Base-by-base conservation (phyloP, 2,888 invertebrate genomes). In the Drosophila emarginata region DNA sequence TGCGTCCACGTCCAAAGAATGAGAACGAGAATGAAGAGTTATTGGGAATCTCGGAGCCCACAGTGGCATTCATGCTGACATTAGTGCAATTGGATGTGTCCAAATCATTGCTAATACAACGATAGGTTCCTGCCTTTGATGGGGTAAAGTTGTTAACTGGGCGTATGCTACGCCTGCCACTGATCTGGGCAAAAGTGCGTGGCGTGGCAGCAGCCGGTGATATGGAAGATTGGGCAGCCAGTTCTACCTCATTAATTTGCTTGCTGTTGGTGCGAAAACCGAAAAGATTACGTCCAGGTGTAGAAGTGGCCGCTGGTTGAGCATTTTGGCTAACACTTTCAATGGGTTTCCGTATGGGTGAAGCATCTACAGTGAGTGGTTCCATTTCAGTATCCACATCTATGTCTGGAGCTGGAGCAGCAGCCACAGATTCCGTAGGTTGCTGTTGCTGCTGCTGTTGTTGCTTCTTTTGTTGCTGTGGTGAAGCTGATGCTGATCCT, bases 11-110 rank as follows among this genome's bases (percentile, higher is more conserved):
- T 0, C 89, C 89, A 65, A 90, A 90, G 72, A 91, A 90, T 0
- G 89, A 91, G 56, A 91, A 90, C 12, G 90, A 89, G 9, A 89
- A 86, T 4, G 91, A 91, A 2, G 89, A 90, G 40, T 80, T 89
- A 64, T 89, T 91, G 37, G 91, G 90, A 28, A 88, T 87, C 67
- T 92, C 91, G 0, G 91, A 91, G 2, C 91, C 91, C 12, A 91
- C 91, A 3, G 91, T 91, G 1, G 90, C 91, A 78, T 91, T 91
- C 77, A 92, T 78, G 72, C 92, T 92, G 36, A 89, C 87, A 58
- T 90, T 87, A 1, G 91, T 90, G 62, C 73, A 80, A 14, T 61
- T 74, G 3, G 87, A 89, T 11, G 80, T 88, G 73, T 92, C 91
- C 60, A 91, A 70, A 15, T 91, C 92, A 11, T 82, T 90, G 64